Evolutionary conservation across 2,888 invertebrate genomes (phyloP).

Genomic region (Pomacea canaliculata): DNA sequence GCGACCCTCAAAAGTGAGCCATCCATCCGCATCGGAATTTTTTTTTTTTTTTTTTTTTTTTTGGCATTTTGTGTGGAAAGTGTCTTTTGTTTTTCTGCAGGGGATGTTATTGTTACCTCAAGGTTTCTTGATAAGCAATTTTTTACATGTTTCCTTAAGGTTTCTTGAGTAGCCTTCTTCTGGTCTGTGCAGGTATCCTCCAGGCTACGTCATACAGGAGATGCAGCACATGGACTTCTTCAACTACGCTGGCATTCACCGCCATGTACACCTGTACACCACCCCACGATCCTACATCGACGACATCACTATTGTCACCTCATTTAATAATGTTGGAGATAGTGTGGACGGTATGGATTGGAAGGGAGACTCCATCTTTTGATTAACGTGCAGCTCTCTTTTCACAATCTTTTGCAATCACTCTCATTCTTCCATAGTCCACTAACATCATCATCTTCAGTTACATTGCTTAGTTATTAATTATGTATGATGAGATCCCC

Average conservation of each 20-base stretch:
- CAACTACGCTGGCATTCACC: slow-evolving; percentile 97
- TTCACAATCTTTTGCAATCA: too few relatives aligned
- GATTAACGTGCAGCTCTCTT: too few relatives aligned
- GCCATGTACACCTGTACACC: slow-evolving; percentile 89
- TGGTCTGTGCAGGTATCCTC: slow-evolving; percentile 73
- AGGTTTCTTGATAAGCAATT: too few relatives aligned
- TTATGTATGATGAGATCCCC: too few relatives aligned
- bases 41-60: background rate
- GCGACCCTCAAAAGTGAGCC: slow-evolving; percentile 48
- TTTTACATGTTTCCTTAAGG: background rate
- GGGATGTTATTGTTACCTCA: too few relatives aligned
- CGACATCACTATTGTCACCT: slow-evolving; percentile 85
- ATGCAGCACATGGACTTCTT: slow-evolving; percentile 93
- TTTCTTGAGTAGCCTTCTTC: background rate
- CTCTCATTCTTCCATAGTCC: too few relatives aligned
- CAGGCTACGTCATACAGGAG: slow-evolving; percentile 78
- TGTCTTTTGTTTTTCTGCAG: too few relatives aligned
- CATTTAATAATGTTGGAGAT: too few relatives aligned
- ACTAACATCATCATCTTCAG: too few relatives aligned
- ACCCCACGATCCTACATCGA: slow-evolving; percentile 87
- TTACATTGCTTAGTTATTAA: too few relatives aligned
- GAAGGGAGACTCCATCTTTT: too few relatives aligned
- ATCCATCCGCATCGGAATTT: background rate
- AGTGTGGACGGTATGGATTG: too few relatives aligned
- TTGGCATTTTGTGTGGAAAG: background rate